Evolutionary conservation across 2,888 invertebrate species (phyloP), one percentile per base, ranked within the genome.

Genomic region (Thymelicus acteon): DNA sequence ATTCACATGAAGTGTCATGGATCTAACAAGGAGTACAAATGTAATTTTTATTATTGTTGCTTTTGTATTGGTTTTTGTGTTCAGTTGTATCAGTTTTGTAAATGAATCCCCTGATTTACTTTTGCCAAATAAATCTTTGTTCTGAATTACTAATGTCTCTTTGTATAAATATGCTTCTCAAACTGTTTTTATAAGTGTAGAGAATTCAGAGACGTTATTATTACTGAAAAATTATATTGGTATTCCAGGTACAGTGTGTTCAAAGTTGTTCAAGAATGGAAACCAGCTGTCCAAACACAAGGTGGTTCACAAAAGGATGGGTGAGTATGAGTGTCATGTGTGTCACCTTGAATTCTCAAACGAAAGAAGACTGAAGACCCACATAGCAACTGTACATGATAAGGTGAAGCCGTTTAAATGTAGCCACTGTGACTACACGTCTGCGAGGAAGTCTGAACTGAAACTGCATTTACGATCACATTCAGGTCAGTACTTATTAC

Each of bases 241-340:
- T 8, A 0, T 57, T 69, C 3, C 80, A 93, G 93, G 93, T 87
- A 93, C 95, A 72, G 88, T 94, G 68, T 98, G 98, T 84, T 95
- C 95, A 37, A 97, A 97, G 85, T 94, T 94, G 0, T 98, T 98
- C 86, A 97, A 97, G 85, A 97, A 96, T 78, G 93, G 94, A 7
- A 96, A 96, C 83, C 97, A 98, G 82, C 88, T 97, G 67, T 94
- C 96, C 54, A 97, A 97, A 81, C 98, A 98, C 86, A 95, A 95
- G 72, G 86, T 95, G 8, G 94, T 94, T 31, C 96, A 96, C 84
- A 95, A 95, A 61, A 79, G 82, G 37, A 81, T 78, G 49, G 73
- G 75, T 0, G 78, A 84, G 1, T 75, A 80, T 0, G 81, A 84
- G 37, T 97, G 96, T 80, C 90, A 95, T 0, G 87, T 95, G 15